Percentiles rank a stretch among this genome's conserved stretches.
These are phyloP conservation scores for Tichodroma muraria DNA, from an alignment of 2,113 vertebrate species.

Conservation along the genomic window DNA sequence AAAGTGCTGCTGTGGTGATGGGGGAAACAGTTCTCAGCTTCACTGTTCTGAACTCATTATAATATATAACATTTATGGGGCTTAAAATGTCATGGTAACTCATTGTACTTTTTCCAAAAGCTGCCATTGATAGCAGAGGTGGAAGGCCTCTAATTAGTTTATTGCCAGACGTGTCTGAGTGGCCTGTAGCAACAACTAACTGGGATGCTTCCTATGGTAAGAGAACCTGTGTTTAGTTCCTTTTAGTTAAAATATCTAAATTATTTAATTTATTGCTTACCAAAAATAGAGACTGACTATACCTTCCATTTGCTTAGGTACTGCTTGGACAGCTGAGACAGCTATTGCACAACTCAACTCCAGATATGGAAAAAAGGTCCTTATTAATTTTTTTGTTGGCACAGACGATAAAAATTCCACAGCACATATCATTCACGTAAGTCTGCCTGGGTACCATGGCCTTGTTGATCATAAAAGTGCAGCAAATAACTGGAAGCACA, in stretches of 20 bases:
- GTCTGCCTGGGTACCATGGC: conserved; percentile 49
- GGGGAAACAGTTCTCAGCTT: neutral
- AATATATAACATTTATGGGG: neutral
- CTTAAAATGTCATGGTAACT: neutral
- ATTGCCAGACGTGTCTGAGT: conserved; percentile 80
- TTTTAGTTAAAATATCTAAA: neutral
- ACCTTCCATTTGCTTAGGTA: conserved; percentile 67
- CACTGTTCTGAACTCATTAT: neutral
- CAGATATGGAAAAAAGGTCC: conserved; percentile 85
- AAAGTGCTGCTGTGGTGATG: neutral
- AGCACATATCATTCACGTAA: conserved; percentile 90
- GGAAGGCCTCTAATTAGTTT: conserved; percentile 80
- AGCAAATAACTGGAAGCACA: neutral
- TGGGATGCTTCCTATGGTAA: conserved; percentile 83
- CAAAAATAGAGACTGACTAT: neutral
- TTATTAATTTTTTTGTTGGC: conserved; percentile 89
- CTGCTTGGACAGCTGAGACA: conserved; percentile 81
- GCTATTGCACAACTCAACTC: conserved; percentile 82
- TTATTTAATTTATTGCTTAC: neutral
- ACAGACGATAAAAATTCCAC: conserved; percentile 89
- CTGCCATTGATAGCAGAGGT: conserved; percentile 81
- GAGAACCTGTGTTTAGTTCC: neutral
- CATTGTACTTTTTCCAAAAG: conserved; percentile 65
- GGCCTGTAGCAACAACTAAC: conserved; percentile 83
- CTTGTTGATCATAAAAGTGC: neutral